Percentiles rank a stretch among this genome's conserved stretches.
Evolutionary conservation across 64 coral and sea anemone species (phyloP).

Genomic region (Anthopleura sola): DNA sequence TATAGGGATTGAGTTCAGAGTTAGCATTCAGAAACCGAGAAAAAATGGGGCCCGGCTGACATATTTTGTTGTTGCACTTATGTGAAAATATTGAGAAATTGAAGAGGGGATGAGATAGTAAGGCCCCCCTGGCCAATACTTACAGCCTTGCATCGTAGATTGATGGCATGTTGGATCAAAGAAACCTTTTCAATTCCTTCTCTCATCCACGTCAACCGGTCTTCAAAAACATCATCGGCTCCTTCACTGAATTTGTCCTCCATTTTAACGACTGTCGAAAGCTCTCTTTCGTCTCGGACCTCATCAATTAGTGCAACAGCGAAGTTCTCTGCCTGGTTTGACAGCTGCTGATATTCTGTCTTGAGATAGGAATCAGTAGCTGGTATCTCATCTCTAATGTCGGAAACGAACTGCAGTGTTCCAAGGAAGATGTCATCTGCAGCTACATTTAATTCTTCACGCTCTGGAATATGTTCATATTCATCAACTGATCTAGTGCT

Average conservation of each 20-base stretch:
- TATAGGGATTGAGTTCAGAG: too few species aligned
- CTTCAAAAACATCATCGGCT: not conserved
- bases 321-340: not conserved
- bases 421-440: constrained; percentile 7
- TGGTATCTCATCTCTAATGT: constrained; percentile 12
- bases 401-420: not conserved
- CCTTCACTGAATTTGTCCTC: not conserved
- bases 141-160: too few species aligned
- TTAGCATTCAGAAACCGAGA: too few species aligned
- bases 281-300: not conserved
- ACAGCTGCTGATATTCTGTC: not conserved
- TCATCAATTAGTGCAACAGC: too few species aligned
- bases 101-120: too few species aligned
- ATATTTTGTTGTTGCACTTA: not conserved
- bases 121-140: too few species aligned
- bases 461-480: not conserved
- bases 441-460: not conserved
- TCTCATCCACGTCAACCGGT: not conserved
- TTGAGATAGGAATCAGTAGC: not conserved
- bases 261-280: not conserved
- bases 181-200: constrained; percentile 1
- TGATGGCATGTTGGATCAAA: constrained; percentile 20
- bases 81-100: too few species aligned
- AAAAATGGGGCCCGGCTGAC: too few species aligned
- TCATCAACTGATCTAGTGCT: too few species aligned